Percentiles rank a stretch among this genome's conserved stretches.
phyloP scores from a whole-genome alignment of 2,113 vertebrate species.

The Sebastes fasciatus region DNA sequence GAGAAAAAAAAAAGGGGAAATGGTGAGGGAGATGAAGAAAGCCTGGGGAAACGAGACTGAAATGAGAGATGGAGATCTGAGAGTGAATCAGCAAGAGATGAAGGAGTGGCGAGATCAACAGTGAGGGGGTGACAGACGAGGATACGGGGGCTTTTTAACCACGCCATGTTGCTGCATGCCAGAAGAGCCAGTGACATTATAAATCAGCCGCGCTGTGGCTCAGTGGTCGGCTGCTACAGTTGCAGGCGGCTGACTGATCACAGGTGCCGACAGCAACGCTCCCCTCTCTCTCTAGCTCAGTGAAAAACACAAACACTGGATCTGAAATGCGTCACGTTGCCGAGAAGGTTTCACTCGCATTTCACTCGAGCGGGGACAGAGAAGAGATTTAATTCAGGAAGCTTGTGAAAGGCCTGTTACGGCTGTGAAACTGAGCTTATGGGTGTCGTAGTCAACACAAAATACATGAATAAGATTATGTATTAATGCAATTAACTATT shows the following conservation, averaged over 20 bases:
- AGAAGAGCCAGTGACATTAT: constrained; percentile 47
- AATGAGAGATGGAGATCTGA: constrained; percentile 50
- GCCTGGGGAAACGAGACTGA: constrained; percentile 20
- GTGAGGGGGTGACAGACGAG: constrained; percentile 35
- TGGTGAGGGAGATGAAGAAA: constrained; percentile 25
- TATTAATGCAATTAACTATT: not conserved
- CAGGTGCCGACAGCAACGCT: constrained; percentile 57
- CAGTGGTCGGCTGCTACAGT: constrained; percentile 26
- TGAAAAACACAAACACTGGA: constrained; percentile 41
- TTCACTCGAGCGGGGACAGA: not conserved
- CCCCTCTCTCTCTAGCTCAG: not conserved
- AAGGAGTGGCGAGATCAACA: constrained; percentile 32
- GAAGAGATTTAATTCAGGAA: constrained; percentile 20
- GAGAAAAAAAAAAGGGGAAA: constrained; percentile 21
- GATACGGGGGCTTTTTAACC: constrained; percentile 52
- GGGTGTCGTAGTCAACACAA: not conserved
- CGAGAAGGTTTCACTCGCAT: constrained; percentile 7
- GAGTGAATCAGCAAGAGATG: constrained; percentile 42
- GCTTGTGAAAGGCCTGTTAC: not conserved
- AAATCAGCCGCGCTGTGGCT: constrained; percentile 47
- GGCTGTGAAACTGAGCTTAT: not conserved
- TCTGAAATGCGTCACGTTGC: constrained; percentile 10
- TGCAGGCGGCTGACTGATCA: constrained; percentile 54
- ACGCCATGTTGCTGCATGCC: constrained; percentile 69
- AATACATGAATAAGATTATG: not conserved